A percentile compares a stretch with the other conserved stretches of the same genome.
Conservation (phyloP, 1,140 invertebrate genomes). For the Drosophila lacertosa region DNA sequence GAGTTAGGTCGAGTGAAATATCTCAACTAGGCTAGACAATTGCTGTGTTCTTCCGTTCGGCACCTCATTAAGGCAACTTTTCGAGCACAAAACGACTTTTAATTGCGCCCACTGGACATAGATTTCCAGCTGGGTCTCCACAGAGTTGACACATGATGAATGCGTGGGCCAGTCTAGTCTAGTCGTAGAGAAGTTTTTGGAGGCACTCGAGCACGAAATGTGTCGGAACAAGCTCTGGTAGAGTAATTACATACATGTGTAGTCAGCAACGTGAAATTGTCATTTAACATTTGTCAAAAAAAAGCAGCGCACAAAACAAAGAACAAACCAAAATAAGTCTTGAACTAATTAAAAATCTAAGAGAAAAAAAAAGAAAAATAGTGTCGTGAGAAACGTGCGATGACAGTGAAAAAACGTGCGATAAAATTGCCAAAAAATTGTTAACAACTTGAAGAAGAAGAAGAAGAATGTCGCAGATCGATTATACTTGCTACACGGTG, state of each 20-base stretch:
- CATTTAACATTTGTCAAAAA: slow-evolving; percentile 63
- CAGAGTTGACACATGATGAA: slow-evolving; percentile 59
- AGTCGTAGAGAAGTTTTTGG: slow-evolving; percentile 25
- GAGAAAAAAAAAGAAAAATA: slow-evolving; percentile 28
- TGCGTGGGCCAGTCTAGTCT: slow-evolving; percentile 44
- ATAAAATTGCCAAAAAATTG: slow-evolving; percentile 42
- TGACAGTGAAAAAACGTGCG: slow-evolving; percentile 42
- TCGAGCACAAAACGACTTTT: slow-evolving; percentile 68
- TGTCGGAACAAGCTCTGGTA: slow-evolving; percentile 28
- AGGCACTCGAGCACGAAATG: slow-evolving; percentile 45
- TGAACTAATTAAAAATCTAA: slow-evolving; percentile 64
- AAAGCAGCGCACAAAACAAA: slow-evolving; percentile 15
- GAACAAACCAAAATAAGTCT: slow-evolving; percentile 26
- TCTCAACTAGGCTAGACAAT: slow-evolving; percentile 51
- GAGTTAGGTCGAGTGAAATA: slow-evolving; percentile 31
- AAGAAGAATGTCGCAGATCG: slow-evolving; percentile 68
- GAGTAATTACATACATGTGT: slow-evolving; percentile 51
- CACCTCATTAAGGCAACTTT: slow-evolving; percentile 70
- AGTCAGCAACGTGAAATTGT: slow-evolving; percentile 51
- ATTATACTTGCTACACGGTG: slow-evolving; percentile 80
- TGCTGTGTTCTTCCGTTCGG: slow-evolving; percentile 60
- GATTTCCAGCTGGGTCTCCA: slow-evolving; percentile 1
- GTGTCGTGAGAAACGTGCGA: slow-evolving; percentile 34
- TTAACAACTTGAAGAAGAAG: slow-evolving; percentile 6
- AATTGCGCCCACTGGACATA: slow-evolving; percentile 71